Conservation (phyloP, 2,113 vertebrate genomes). For the Emydura subglobosa region DNA sequence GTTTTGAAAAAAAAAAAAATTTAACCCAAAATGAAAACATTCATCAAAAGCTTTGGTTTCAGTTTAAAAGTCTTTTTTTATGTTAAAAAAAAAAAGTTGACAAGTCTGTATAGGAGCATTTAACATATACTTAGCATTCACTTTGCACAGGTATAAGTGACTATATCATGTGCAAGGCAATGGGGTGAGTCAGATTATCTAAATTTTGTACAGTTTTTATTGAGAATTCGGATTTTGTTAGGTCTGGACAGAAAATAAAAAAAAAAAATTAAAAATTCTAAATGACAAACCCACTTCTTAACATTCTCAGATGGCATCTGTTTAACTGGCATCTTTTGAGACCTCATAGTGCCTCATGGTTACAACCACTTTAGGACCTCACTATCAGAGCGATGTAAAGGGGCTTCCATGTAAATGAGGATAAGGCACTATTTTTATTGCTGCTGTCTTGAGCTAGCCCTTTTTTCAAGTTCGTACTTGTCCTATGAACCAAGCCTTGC, state of each 20-base stretch:
- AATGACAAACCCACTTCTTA: background rate
- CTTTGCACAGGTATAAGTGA: background rate
- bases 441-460: background rate
- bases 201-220: background rate
- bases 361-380: background rate
- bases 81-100: background rate
- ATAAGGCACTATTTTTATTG: background rate
- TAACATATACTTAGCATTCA: background rate
- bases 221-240: background rate
- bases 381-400: conserved; percentile 49
- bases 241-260: background rate
- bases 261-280: background rate
- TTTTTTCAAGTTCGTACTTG: conserved; percentile 31
- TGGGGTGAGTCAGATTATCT: background rate
- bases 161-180: background rate
- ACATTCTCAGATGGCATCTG: background rate
- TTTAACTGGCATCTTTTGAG: background rate
- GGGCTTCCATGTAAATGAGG: background rate
- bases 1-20: background rate
- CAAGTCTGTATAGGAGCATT: background rate
- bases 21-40: background rate
- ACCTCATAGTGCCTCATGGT: background rate
- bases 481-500: background rate
- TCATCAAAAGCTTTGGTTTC: background rate
- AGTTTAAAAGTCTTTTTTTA: background rate